Evolutionary conservation across 2,888 invertebrate species (phyloP).

Genomic region (Polyommatus iphigenia): DNA sequence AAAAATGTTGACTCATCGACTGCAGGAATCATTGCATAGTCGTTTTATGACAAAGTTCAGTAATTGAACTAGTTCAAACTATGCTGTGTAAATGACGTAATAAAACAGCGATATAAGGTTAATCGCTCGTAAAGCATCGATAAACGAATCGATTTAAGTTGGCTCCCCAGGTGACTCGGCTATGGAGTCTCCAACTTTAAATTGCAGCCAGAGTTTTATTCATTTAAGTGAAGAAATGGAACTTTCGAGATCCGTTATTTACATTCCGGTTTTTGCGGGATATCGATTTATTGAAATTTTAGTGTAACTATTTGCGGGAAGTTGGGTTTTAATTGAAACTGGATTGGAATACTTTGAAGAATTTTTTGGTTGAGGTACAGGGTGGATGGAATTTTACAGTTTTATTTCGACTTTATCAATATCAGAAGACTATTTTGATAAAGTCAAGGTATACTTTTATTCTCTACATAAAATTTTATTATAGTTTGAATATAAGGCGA

Average conservation of each 20-base stretch:
- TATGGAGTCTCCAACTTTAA: constrained; percentile 68
- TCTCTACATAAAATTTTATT: too few relatives aligned
- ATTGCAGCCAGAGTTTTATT: constrained; percentile 64
- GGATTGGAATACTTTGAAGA: background rate
- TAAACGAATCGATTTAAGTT: constrained; percentile 79
- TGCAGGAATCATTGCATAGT: background rate
- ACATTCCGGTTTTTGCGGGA: constrained; percentile 14
- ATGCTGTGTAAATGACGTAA: constrained; percentile 53
- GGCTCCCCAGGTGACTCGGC: constrained; percentile 65
- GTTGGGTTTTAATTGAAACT: constrained; percentile 14
- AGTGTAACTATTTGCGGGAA: constrained; percentile 29
- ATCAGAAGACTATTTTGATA: too few relatives aligned
- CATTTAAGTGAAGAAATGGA: constrained; percentile 43
- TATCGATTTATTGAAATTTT: constrained; percentile 28
- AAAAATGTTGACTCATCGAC: too few relatives aligned
- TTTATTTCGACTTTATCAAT: background rate
- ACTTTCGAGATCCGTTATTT: constrained; percentile 40
- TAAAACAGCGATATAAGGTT: constrained; percentile 68
- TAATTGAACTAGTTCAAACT: constrained; percentile 26
- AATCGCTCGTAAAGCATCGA: constrained; percentile 75
- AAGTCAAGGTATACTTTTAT: too few relatives aligned
- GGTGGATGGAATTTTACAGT: background rate
- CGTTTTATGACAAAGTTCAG: background rate
- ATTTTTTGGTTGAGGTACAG: background rate
- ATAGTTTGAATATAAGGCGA: too few relatives aligned